Percentiles rank a stretch among this genome's conserved stretches.
Evolutionary conservation across 2,797 vertebrate genomes (phyloP).

Genomic region (Mormyrops boulengeri): DNA sequence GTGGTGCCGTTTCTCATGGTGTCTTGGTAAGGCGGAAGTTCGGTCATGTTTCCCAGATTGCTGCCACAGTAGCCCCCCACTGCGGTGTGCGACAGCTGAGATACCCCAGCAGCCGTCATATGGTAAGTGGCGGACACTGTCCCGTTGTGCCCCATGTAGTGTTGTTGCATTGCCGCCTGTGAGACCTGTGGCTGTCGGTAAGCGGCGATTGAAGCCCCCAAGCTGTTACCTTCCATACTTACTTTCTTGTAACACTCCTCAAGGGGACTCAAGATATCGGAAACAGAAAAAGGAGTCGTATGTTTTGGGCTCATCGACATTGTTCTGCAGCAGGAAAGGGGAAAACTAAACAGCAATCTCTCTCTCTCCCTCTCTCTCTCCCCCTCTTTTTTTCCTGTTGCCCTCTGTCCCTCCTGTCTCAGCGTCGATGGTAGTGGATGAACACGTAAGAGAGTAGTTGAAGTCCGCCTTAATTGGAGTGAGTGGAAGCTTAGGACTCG

Average conservation of each 20-base stretch:
- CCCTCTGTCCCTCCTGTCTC: slow-evolving; percentile 88
- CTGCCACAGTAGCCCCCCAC: slow-evolving; percentile 98
- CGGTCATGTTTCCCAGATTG: slow-evolving; percentile 91
- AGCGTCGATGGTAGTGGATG: slow-evolving; percentile 90
- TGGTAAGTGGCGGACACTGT: slow-evolving; percentile 93
- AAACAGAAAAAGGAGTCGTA: slow-evolving; percentile 99
- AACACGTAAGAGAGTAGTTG: slow-evolving; percentile 93
- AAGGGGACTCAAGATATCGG: slow-evolving; percentile 99
- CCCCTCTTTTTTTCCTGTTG: slow-evolving; percentile 48
- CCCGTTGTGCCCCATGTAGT: slow-evolving; percentile 96
- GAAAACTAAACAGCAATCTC: slow-evolving; percentile 77
- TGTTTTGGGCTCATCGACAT: slow-evolving; percentile 99
- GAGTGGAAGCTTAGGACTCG: slow-evolving; percentile 96
- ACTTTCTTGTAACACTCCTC: slow-evolving; percentile 99
- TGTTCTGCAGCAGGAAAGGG: slow-evolving; percentile 91
- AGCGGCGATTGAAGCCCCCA: slow-evolving; percentile 89
- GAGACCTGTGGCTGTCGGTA: slow-evolving; percentile 96
- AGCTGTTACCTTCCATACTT: slow-evolving; percentile 96
- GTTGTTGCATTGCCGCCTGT: slow-evolving; percentile 91
- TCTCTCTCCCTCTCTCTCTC: slow-evolving; percentile 13
- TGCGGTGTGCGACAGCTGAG: slow-evolving; percentile 91
- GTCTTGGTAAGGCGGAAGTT: slow-evolving; percentile 96
- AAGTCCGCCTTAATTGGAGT: slow-evolving; percentile 99
- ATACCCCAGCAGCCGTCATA: slow-evolving; percentile 94
- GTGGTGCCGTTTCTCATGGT: slow-evolving; percentile 88